A percentile compares a stretch with the other conserved stretches of the same genome.
Conservation (phyloP, 2,797 vertebrate genomes). For the Buceros bicornis region DNA sequence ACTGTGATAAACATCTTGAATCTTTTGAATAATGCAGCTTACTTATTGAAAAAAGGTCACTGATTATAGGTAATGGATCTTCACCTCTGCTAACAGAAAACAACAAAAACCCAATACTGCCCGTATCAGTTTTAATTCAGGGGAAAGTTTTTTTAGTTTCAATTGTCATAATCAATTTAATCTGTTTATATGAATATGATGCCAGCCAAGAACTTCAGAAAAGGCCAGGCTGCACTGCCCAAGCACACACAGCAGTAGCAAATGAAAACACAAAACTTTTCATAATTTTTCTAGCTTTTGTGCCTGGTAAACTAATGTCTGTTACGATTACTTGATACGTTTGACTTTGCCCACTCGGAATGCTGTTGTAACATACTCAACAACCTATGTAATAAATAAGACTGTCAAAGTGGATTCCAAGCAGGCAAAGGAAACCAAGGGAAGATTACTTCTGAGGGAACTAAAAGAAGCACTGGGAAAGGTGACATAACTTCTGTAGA, state of each 20-base stretch:
- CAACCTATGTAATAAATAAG: not conserved
- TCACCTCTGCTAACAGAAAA: not conserved
- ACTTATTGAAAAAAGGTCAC: not conserved
- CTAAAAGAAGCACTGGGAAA: not conserved
- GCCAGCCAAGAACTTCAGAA: not conserved
- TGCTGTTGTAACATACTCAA: not conserved
- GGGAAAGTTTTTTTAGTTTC: not conserved
- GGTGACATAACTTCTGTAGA: not conserved
- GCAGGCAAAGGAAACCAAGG: not conserved
- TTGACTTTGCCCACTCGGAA: not conserved
- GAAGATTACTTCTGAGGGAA: not conserved
- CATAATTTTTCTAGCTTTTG: not conserved
- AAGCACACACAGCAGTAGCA: not conserved
- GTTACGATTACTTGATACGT: not conserved
- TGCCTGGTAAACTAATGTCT: not conserved
- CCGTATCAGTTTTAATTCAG: not conserved
- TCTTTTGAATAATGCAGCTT: not conserved
- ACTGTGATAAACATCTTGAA: not conserved
- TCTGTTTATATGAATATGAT: not conserved
- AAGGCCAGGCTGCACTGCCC: not conserved
- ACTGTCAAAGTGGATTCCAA: not conserved
- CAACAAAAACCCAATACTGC: not conserved
- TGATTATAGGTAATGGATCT: not conserved
- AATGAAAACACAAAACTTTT: not conserved
- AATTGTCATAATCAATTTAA: not conserved